Conservation (phyloP, 2,888 invertebrate genomes). For the Morpho deidamia region DNA sequence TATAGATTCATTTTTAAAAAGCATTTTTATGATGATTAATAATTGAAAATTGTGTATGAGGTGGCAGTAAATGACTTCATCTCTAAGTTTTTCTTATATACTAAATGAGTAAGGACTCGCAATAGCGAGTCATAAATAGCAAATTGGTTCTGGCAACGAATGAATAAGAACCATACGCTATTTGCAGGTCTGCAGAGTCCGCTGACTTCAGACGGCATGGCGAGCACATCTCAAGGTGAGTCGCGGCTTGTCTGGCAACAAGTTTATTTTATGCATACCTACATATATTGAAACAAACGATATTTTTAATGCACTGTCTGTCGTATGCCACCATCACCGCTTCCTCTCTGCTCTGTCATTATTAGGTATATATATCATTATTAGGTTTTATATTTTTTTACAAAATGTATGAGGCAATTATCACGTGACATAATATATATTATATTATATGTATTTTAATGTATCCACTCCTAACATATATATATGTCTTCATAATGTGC, state of each 20-base stretch:
- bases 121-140: not conserved
- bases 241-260: slow-evolving; percentile 71
- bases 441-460: slow-evolving; percentile 55
- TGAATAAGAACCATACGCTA: slow-evolving; percentile 41
- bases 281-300: slow-evolving; percentile 76
- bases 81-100: not conserved
- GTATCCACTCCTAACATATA: slow-evolving; percentile 68
- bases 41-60: not conserved
- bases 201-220: slow-evolving; percentile 84
- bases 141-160: slow-evolving; percentile 17
- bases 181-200: slow-evolving; percentile 80
- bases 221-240: slow-evolving; percentile 93
- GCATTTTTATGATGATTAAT: too few species aligned
- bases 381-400: slow-evolving; percentile 65
- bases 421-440: slow-evolving; percentile 68
- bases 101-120: not conserved
- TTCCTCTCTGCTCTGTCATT: slow-evolving; percentile 80
- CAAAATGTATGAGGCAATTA: slow-evolving; percentile 75
- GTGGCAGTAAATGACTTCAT: slow-evolving; percentile 5
- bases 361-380: slow-evolving; percentile 74
- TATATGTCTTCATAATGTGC: slow-evolving; percentile 72
- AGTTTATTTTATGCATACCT: slow-evolving; percentile 76
- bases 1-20: too few species aligned
- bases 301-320: slow-evolving; percentile 79
- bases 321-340: slow-evolving; percentile 80